These are phyloP conservation scores for Brachyptera putata DNA, from an alignment of 2,888 invertebrate species.

Conservation along the genomic window DNA sequence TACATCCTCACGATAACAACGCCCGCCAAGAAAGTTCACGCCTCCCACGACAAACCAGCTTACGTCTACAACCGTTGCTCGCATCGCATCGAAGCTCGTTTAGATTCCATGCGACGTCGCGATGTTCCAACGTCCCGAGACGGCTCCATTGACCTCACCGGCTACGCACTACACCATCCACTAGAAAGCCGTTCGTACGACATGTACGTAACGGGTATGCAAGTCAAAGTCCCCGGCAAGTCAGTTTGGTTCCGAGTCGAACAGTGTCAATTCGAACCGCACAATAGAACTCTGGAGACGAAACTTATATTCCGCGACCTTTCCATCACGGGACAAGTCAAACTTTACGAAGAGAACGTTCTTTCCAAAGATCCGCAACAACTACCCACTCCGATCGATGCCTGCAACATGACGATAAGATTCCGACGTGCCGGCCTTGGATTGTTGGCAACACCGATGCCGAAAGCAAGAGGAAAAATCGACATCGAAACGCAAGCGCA, in stretches of 20 bases:
- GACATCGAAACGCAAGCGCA: slow-evolving; percentile 25
- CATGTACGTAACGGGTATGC: slow-evolving; percentile 66
- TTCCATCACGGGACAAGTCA: slow-evolving; percentile 72
- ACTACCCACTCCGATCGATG: slow-evolving; percentile 46
- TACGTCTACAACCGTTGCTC: too few species aligned
- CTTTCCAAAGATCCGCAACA: slow-evolving; percentile 30
- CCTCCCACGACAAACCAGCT: too few species aligned
- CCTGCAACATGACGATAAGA: slow-evolving; percentile 67
- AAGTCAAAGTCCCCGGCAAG: slow-evolving; percentile 62
- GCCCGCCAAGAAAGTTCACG: too few species aligned
- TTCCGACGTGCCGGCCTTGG: slow-evolving; percentile 71
- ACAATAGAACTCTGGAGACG: slow-evolving; percentile 69
- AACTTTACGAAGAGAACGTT: slow-evolving; percentile 41
- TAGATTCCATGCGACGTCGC: slow-evolving; percentile 20
- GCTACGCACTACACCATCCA: slow-evolving; percentile 61
- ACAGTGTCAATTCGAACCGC: slow-evolving; percentile 69
- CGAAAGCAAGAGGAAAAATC: slow-evolving; percentile 39
- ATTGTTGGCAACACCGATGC: slow-evolving; percentile 52
- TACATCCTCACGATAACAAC: too few species aligned
- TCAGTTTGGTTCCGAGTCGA: slow-evolving; percentile 64
- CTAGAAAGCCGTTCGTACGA: slow-evolving; percentile 59
- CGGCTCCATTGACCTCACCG: slow-evolving; percentile 49
- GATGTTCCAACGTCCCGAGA: not conserved
- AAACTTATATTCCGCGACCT: slow-evolving; percentile 73
- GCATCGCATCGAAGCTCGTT: slow-evolving; percentile 19